Base-by-base conservation (phyloP, 2,797 vertebrate genomes). In the Eulemur mongoz region DNA sequence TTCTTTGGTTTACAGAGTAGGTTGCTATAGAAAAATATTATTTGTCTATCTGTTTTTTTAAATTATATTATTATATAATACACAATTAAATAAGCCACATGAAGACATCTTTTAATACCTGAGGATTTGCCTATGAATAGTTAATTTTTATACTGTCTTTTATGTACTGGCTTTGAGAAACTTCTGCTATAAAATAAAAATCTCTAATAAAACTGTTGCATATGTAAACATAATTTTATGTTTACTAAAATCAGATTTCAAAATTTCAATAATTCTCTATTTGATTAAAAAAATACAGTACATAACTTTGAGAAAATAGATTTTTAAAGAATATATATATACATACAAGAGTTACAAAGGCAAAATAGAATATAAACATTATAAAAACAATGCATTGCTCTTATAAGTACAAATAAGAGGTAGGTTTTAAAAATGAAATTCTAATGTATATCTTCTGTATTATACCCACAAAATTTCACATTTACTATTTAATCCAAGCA, bases 401-500 rank as follows among this genome's bases (percentile, higher is more conserved):
- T 98, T 98, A 79, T 91, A 91, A 38, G 38, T 95, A 98, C 97
- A 97, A 97, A 97, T 98, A 94, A 99, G 98, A 99, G 99, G 99
- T 98, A 99, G 98, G 97, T 97, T 98, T 98, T 96, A 94, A 93
- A 97, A 98, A 89, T 88, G 57, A 97, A 93, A 98, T 96, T 96
- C 43, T 27, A 97, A 65, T 65, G 92, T 69, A 8, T 87, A 79
- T 88, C 94, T 84, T 80, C 87, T 96, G 86, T 94, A 85, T 97
- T 98, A 93, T 97, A 97, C 87, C 95, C 97, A 98, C 93, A 97
- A 96, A 94, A 97, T 89, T 59, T 97, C 91, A 89, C 72, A 63
- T 75, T 89, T 97, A 80, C 69, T 88, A 81, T 97, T 97, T 95
- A 97, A 96, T 25, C 40, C 38, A 93, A 97, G 50, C 63, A 94